These are phyloP conservation scores for Anastatus disparis DNA, from an alignment of 1,140 invertebrate genomes.

Conservation along the genomic window DNA sequence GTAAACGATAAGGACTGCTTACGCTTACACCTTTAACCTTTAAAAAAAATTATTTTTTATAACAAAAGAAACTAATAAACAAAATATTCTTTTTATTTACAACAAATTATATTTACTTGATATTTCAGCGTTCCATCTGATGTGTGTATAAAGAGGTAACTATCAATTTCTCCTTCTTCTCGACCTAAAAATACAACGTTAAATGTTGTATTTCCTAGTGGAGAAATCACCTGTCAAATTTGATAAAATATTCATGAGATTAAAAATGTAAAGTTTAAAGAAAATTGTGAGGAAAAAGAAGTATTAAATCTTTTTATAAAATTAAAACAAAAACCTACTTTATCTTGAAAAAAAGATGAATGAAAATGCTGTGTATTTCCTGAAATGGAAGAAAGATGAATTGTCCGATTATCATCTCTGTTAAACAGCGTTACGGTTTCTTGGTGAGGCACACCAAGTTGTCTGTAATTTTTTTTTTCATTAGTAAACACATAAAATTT, in stretches of 20 bases:
- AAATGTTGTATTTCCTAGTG: constrained; percentile 92
- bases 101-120: constrained; percentile 66
- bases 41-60: constrained; percentile 39
- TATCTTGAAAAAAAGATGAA: constrained; percentile 92
- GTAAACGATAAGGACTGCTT: constrained; percentile 87
- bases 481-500: background rate
- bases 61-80: background rate
- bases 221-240: constrained; percentile 78
- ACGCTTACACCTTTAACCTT: constrained; percentile 84
- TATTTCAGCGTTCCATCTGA: constrained; percentile 88
- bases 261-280: background rate
- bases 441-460: constrained; percentile 84
- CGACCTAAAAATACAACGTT: constrained; percentile 94
- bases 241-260: constrained; percentile 35
- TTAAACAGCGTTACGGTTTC: constrained; percentile 84
- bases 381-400: constrained; percentile 87
- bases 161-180: constrained; percentile 87
- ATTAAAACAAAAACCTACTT: constrained; percentile 70
- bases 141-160: constrained; percentile 92
- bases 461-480: constrained; percentile 65
- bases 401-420: constrained; percentile 77
- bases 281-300: background rate
- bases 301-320: background rate
- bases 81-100: constrained; percentile 4
- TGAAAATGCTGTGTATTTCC: constrained; percentile 90